Evolutionary conservation across 2,113 vertebrate species (phyloP).

Genomic region (Ibidorhyncha struthersii): DNA sequence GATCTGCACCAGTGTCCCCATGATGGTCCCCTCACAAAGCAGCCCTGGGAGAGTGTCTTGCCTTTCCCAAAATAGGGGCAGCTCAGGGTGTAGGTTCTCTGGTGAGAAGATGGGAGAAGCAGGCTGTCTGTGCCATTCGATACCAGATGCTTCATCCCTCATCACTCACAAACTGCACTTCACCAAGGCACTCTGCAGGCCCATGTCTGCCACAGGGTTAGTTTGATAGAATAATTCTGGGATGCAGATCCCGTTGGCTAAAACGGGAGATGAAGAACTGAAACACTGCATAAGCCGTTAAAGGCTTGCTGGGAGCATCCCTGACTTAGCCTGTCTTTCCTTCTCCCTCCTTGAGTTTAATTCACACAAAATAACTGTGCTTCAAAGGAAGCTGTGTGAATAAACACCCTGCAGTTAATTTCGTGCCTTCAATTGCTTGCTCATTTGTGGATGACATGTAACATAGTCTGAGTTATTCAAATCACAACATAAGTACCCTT

Average conservation of each 20-base stretch:
- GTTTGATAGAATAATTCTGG: background rate
- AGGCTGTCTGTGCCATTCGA: background rate
- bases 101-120: background rate
- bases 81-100: background rate
- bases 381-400: constrained; percentile 59
- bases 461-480: background rate
- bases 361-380: constrained; percentile 39
- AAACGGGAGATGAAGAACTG: background rate
- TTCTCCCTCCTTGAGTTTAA: background rate
- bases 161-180: background rate
- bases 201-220: background rate
- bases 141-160: background rate
- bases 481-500: constrained; percentile 20
- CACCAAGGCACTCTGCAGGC: background rate
- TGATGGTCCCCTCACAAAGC: background rate
- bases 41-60: background rate
- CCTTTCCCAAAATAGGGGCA: background rate
- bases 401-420: constrained; percentile 69
- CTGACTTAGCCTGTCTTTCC: background rate
- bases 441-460: constrained; percentile 44
- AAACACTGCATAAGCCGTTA: background rate
- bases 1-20: background rate
- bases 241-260: background rate
- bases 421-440: constrained; percentile 51
- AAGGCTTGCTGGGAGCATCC: constrained; percentile 3